Evolutionary conservation across 2,113 vertebrate species (phyloP), one percentile per base, ranked within the genome.

Genomic region (Boleophthalmus pectinirostris): DNA sequence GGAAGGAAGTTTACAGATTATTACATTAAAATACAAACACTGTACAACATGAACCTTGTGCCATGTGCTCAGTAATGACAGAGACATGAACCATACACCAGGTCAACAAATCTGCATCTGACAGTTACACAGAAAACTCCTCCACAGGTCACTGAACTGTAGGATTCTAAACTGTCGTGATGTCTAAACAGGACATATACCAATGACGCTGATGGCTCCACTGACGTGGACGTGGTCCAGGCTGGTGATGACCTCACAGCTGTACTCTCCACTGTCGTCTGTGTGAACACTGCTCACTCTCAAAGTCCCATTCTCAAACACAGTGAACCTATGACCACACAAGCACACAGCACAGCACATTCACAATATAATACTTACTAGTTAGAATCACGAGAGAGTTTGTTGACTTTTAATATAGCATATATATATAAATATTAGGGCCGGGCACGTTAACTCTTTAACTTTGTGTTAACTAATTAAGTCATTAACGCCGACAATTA

Each of bases 161-260:
- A 9, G 38, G 38, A 43, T 11, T 43, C 5, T 43, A 43, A 8
- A 11, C 9, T 10, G 10, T 11, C 0, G 38, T 43, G 38, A 10
- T 43, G 7, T 49, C 14, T 49, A 14, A 49, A 49, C 47, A 18
- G 14, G 14, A 2, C 0, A 25, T 23, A 9, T 29, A 95, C 95
- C 95, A 8, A 94, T 86, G 1, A 96, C 96, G 45, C 91, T 92
- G 64, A 97, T 92, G 77, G 88, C 90, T 2, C 94, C 94, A 0
- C n/a, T 86, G 73, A 91, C 91, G 2, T 74, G 83, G 0, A 87
- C 93, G 0, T 66, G 6, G 21, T 96, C 96, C 53, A 96, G 76
- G 5, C 61, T 38, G 0, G 94, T 95, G 72, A 84, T 85, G 49
- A 95, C 93, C 72, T 95, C 88, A 43, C 96, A 97, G 56, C 90